A percentile compares a stretch with the other conserved stretches of the same genome.
phyloP scores from a whole-genome alignment of 2,113 vertebrate species.

The Ariopsis seemanni region DNA sequence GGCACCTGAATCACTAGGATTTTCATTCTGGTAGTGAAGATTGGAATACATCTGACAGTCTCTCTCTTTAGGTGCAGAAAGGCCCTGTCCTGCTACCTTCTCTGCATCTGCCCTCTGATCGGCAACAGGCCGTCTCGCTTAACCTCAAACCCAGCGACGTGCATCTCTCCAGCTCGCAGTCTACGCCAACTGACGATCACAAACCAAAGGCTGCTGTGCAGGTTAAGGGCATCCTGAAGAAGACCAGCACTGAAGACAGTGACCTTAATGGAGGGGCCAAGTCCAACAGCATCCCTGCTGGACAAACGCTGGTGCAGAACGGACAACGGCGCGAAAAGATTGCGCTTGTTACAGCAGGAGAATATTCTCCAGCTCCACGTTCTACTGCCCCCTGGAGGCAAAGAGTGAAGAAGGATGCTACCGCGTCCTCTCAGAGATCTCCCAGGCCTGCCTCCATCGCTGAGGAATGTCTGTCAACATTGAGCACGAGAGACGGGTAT shows the following conservation, averaged over 20 bases:
- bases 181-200: not conserved
- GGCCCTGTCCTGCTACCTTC: constrained; percentile 70
- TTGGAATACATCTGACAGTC: not conserved
- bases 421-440: constrained; percentile 4
- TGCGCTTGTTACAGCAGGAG: not conserved
- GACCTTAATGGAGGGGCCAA: constrained; percentile 46
- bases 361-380: constrained; percentile 20
- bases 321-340: constrained; percentile 26
- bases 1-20: not conserved
- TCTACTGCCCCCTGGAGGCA: constrained; percentile 72
- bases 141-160: constrained; percentile 76
- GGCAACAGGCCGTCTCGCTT: constrained; percentile 68
- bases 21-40: not conserved
- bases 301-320: constrained; percentile 49
- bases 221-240: constrained; percentile 75
- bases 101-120: constrained; percentile 64
- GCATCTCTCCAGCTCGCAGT: constrained; percentile 52
- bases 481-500: not conserved
- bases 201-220: constrained; percentile 37
- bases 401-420: constrained; percentile 54
- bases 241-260: constrained; percentile 54
- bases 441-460: constrained; percentile 12
- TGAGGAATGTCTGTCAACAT: not conserved
- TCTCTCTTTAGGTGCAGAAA: constrained; percentile 64
- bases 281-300: not conserved